Evolutionary conservation across 1,140 invertebrate genomes (phyloP).

Genomic region (Coptotermes formosanus): DNA sequence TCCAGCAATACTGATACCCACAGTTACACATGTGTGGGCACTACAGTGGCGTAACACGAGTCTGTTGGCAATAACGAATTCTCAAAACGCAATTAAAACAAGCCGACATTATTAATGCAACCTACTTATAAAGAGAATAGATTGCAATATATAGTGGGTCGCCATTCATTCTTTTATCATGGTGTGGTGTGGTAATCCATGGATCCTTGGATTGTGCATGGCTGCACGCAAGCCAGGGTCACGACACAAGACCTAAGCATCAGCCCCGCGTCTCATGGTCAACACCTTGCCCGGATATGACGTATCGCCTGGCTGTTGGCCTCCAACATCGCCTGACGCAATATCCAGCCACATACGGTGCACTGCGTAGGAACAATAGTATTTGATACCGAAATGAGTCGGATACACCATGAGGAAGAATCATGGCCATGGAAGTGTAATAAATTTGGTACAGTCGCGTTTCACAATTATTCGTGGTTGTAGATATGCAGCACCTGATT

Average conservation of each 20-base stretch:
- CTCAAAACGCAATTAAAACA: neutral
- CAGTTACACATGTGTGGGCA: neutral
- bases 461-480: neutral
- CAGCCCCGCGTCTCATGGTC: neutral
- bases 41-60: neutral
- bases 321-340: neutral
- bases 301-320: neutral
- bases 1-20: no score
- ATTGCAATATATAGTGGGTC: neutral
- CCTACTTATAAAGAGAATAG: neutral
- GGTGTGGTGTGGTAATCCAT: neutral
- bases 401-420: neutral
- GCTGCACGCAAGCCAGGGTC: constrained; percentile 10
- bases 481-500: neutral
- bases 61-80: neutral
- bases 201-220: constrained; percentile 9
- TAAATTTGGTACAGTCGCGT: neutral
- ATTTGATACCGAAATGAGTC: neutral
- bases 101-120: neutral
- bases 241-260: neutral
- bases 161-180: neutral
- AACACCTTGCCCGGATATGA: constrained; percentile 6
- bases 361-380: constrained; percentile 6
- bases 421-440: neutral
- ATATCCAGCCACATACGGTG: constrained; percentile 14